A percentile compares a stretch with the other conserved stretches of the same genome.
Evolutionary conservation across 2,113 vertebrate genomes (phyloP).

Genomic region (Silurus glanis): DNA sequence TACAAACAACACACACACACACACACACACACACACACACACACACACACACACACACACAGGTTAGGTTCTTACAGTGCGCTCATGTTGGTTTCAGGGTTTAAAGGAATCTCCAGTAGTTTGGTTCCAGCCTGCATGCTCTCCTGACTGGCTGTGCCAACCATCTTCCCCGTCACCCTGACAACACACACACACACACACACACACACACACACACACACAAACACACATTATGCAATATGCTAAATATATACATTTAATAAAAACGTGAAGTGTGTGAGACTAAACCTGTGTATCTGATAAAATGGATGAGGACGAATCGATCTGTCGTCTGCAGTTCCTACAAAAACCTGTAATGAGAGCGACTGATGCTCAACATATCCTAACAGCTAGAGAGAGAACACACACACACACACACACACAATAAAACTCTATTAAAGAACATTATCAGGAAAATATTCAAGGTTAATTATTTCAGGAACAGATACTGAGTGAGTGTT

Average conservation of each 20-base stretch:
- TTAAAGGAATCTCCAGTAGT: constrained; percentile 85
- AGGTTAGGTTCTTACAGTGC: constrained; percentile 79
- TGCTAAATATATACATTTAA: background rate
- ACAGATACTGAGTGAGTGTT: too few relatives aligned
- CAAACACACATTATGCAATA: background rate
- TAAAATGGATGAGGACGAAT: constrained; percentile 90
- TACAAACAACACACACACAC: background rate
- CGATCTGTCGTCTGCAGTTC: constrained; percentile 87
- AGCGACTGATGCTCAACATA: constrained; percentile 84
- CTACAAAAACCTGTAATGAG: constrained; percentile 90
- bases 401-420: constrained; percentile 3
- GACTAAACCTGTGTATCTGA: constrained; percentile 81
- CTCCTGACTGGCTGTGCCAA: constrained; percentile 88
- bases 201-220: background rate
- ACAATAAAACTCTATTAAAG: background rate
- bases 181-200: background rate
- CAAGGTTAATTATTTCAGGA: too few relatives aligned
- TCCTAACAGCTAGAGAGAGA: constrained; percentile 76
- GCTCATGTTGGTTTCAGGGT: constrained; percentile 88
- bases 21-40: background rate
- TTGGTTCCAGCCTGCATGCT: constrained; percentile 87
- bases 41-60: constrained; percentile 2
- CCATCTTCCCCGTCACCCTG: constrained; percentile 92
- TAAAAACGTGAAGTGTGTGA: background rate
- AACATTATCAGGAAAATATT: too few relatives aligned